phyloP scores from a whole-genome alignment of 2,888 invertebrate genomes.

The Tetragnatha montana region DNA sequence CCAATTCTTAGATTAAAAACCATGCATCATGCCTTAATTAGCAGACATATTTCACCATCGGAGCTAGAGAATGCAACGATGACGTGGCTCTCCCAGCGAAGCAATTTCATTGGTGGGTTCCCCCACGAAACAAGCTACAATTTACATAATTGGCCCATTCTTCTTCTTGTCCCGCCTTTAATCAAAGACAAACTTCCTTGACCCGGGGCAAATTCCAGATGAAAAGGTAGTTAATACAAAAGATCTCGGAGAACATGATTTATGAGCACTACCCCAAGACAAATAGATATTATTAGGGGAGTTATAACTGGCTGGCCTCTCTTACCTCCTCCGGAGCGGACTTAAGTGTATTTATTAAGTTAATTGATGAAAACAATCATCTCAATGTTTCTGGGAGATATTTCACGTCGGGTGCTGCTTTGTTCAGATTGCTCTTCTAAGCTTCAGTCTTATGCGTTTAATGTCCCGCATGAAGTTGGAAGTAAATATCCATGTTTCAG shows the following conservation, averaged over 20 bases:
- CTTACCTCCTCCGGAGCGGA: background rate
- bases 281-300: constrained; percentile 31
- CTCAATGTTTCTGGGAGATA: background rate
- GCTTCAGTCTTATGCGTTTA: too few relatives aligned
- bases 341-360: constrained; percentile 32
- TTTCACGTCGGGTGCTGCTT: background rate
- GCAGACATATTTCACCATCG: constrained; percentile 48
- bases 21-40: constrained; percentile 59
- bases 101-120: constrained; percentile 41
- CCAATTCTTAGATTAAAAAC: constrained; percentile 51
- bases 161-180: constrained; percentile 43
- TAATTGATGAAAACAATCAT: constrained; percentile 42
- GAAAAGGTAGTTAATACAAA: constrained; percentile 52
- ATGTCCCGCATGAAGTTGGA: too few relatives aligned
- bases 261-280: constrained; percentile 16
- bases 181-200: constrained; percentile 44
- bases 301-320: background rate
- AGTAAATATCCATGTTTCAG: too few relatives aligned
- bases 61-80: background rate
- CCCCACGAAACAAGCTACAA: constrained; percentile 39
- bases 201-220: constrained; percentile 23
- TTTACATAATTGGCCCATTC: constrained; percentile 58
- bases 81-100: constrained; percentile 15
- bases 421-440: background rate
- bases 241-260: constrained; percentile 35